Percentiles rank a stretch among this genome's conserved stretches.
These are phyloP conservation scores for Synergus gifuensis DNA, from an alignment of 2,888 invertebrate genomes.

Conservation along the genomic window DNA sequence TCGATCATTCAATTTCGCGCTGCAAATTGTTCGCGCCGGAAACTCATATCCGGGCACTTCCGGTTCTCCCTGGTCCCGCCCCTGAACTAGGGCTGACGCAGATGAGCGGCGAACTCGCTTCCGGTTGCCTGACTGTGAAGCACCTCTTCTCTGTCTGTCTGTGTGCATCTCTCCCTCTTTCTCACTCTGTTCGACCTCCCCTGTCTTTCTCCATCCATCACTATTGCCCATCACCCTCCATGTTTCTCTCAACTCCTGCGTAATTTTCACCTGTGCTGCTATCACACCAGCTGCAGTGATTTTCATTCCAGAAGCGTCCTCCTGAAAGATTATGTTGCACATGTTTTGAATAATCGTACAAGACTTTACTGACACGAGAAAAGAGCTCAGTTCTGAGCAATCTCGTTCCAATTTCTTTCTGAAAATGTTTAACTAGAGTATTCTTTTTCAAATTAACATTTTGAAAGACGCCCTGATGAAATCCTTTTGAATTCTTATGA, in stretches of 20 bases:
- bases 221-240: background rate
- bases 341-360: conserved; percentile 34
- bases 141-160: conserved; percentile 18
- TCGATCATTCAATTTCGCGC: conserved; percentile 82
- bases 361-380: background rate
- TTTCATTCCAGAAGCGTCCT: conserved; percentile 32
- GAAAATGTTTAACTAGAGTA: background rate
- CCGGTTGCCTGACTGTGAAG: conserved; percentile 61
- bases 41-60: conserved; percentile 88
- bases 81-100: conserved; percentile 61
- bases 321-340: conserved; percentile 35
- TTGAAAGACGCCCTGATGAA: too few species aligned
- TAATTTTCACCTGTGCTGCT: conserved; percentile 36
- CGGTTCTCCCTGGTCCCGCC: conserved; percentile 69
- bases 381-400: background rate
- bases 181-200: conserved; percentile 20
- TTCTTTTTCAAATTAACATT: background rate
- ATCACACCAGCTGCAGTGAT: conserved; percentile 36
- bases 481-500: too few species aligned
- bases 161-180: conserved; percentile 12
- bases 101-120: conserved; percentile 74
- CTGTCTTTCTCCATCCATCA: conserved; percentile 17
- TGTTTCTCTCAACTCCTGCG: conserved; percentile 20
- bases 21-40: conserved; percentile 92
- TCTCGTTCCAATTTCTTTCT: background rate